Percentiles rank a stretch among this genome's conserved stretches.
Conservation (phyloP, 2,888 invertebrate genomes). For the Cerastis leucographa region DNA sequence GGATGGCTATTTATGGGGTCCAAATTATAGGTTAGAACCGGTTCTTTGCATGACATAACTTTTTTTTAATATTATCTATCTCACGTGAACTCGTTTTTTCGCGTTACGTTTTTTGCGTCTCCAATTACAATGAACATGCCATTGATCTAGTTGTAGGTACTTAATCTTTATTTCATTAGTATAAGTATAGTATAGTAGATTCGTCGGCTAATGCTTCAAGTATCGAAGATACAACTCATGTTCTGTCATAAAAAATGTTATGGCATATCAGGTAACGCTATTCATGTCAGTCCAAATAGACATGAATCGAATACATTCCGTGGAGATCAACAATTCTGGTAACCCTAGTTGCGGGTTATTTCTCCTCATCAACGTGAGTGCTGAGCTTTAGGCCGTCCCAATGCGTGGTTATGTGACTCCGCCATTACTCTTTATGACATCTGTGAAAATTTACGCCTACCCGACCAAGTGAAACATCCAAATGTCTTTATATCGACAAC, state of each 20-base stretch:
- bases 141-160: constrained; percentile 14
- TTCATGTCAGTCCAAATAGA: constrained; percentile 28
- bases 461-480: constrained; percentile 65
- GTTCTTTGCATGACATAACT: constrained; percentile 38
- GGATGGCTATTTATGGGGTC: constrained; percentile 2
- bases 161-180: neutral
- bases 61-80: constrained; percentile 11
- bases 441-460: constrained; percentile 71
- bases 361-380: constrained; percentile 83
- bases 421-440: constrained; percentile 78
- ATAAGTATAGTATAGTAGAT: neutral
- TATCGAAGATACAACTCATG: neutral
- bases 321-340: constrained; percentile 66
- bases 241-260: too few species aligned
- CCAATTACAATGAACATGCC: constrained; percentile 1
- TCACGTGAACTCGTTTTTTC: constrained; percentile 27
- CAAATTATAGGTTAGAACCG: constrained; percentile 25
- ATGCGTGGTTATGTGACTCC: constrained; percentile 71
- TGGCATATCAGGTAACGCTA: constrained; percentile 19
- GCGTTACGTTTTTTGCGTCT: constrained; percentile 13
- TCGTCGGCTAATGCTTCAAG: neutral
- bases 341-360: constrained; percentile 67
- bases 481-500: constrained; percentile 55
- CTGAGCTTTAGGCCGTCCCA: constrained; percentile 67
- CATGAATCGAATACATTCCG: constrained; percentile 57